phyloP scores from a whole-genome alignment of 2,113 vertebrate species.

The Pangasianodon gigas region DNA sequence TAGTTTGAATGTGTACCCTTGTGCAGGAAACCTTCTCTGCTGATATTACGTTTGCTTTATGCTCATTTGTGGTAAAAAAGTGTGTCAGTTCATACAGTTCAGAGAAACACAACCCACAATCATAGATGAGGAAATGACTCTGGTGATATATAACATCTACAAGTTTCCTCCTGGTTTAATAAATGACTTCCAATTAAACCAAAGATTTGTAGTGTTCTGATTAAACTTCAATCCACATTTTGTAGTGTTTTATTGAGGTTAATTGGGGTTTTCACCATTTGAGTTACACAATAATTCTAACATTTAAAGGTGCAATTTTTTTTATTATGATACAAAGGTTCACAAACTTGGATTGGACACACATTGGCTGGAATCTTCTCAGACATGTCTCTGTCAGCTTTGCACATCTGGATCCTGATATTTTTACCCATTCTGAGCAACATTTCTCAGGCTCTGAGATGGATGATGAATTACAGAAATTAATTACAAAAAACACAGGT shows the following conservation, averaged over 20 bases:
- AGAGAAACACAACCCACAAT: conserved; percentile 8
- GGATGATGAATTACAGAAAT: too few species aligned
- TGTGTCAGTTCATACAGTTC: conserved; percentile 1
- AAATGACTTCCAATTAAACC: background rate
- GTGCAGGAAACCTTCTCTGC: background rate
- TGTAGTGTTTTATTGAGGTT: too few species aligned
- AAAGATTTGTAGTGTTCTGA: background rate
- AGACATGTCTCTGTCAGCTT: too few species aligned
- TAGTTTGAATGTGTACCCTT: background rate
- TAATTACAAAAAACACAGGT: too few species aligned
- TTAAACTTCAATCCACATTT: too few species aligned
- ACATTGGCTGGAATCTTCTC: background rate
- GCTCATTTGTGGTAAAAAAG: conserved; percentile 14
- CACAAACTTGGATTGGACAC: background rate
- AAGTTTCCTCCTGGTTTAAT: background rate
- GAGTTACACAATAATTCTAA: background rate
- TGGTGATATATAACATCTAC: background rate
- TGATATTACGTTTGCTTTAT: background rate
- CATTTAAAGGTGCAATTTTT: background rate
- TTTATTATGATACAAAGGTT: background rate
- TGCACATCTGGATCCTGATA: background rate
- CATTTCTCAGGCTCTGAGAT: background rate
- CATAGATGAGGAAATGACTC: background rate
- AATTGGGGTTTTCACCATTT: background rate
- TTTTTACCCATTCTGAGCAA: background rate